A percentile compares a stretch with the other conserved stretches of the same genome.
These are phyloP conservation scores for Chrysemys picta DNA, from an alignment of 2,113 vertebrate genomes.

Conservation along the genomic window DNA sequence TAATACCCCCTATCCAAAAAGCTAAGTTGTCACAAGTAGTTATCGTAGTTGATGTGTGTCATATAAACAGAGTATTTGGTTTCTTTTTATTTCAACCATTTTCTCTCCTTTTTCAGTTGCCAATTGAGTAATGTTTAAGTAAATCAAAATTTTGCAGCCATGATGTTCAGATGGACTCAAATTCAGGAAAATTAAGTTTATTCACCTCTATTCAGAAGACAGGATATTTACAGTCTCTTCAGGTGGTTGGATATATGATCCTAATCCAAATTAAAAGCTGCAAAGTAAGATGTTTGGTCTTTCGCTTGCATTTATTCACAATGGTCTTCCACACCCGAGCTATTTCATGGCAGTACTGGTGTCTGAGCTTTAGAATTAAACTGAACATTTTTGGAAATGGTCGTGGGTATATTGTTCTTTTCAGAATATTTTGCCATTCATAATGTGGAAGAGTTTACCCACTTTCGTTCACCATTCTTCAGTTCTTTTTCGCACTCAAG, in stretches of 20 bases:
- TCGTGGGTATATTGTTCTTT: neutral
- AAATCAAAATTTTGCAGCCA: neutral
- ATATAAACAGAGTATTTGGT: neutral
- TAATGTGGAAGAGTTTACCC: neutral
- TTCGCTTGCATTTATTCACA: neutral
- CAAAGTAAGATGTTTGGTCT: neutral
- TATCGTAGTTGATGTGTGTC: accelerated
- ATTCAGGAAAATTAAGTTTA: neutral
- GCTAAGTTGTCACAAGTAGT: neutral
- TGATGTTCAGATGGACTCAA: neutral
- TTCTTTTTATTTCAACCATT: neutral
- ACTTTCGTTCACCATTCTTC: neutral
- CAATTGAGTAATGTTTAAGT: constrained; percentile 9
- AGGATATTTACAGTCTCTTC: neutral
- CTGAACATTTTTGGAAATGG: neutral
- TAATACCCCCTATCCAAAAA: too few relatives aligned
- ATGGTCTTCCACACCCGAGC: neutral
- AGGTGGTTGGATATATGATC: neutral
- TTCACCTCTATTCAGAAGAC: neutral
- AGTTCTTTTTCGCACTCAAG: neutral
- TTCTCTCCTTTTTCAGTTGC: neutral
- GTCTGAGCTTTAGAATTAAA: neutral
- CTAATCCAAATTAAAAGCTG: neutral
- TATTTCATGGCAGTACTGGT: neutral
- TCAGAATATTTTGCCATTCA: neutral